phyloP scores from a whole-genome alignment of 2,797 vertebrate genomes.

The Lates japonicus region DNA sequence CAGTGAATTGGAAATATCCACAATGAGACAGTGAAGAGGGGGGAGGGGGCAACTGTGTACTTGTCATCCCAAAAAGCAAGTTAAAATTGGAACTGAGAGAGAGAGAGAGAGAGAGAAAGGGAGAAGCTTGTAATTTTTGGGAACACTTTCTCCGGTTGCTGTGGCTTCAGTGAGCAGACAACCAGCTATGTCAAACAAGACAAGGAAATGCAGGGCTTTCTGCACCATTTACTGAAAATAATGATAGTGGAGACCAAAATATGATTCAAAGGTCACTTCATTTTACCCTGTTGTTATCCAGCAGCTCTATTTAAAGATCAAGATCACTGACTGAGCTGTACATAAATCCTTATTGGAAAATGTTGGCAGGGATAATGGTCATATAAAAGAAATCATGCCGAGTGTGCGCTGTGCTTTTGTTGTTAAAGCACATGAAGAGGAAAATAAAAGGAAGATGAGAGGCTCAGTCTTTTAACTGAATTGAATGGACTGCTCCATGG shows the following conservation, averaged over 20 bases:
- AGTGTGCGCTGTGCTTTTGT: constrained; percentile 19
- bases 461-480: constrained; percentile 2
- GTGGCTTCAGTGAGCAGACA: constrained; percentile 23
- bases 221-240: constrained; percentile 70
- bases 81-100: not conserved
- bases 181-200: constrained; percentile 47
- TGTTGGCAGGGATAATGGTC: constrained; percentile 40
- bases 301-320: constrained; percentile 52
- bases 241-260: constrained; percentile 54
- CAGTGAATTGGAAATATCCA: not conserved
- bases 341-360: constrained; percentile 39
- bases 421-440: constrained; percentile 18
- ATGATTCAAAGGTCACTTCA: constrained; percentile 57
- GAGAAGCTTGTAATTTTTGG: constrained; percentile 11
- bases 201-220: constrained; percentile 57
- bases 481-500: constrained; percentile 5
- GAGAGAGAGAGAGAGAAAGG: constrained; percentile 4
- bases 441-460: constrained; percentile 33
- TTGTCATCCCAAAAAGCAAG: not conserved
- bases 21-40: not conserved
- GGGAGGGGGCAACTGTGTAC: not conserved
- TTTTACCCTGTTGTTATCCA: constrained; percentile 48
- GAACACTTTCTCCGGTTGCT: constrained; percentile 22
- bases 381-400: constrained; percentile 22
- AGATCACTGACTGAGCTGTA: constrained; percentile 33